Base-by-base conservation (phyloP, 1,140 invertebrate genomes). In the Neotoxoptera formosana region DNA sequence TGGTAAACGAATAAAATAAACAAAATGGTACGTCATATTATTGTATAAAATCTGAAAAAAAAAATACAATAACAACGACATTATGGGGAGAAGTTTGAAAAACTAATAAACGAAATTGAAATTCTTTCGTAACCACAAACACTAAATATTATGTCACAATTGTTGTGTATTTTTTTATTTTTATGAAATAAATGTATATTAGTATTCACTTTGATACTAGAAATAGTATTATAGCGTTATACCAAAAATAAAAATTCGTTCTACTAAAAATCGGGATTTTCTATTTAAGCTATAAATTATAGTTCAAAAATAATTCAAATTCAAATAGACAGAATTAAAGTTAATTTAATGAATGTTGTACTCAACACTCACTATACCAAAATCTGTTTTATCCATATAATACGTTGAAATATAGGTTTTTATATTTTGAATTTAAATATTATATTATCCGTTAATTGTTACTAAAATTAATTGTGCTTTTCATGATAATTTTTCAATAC, bases 41-140 rank as follows among this genome's bases (percentile, higher is more conserved):
- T 88, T 21, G 14, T 21, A 51, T 20, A 34, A n/a, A 20, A 88
- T 48, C 11, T 87, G 41, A 41, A 41, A 36, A 34, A 88, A 88
- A 87, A 88, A 88, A 34, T 51, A 88, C 14, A 88, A 88, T 51
- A 51, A 51, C 30, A 47, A 48, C n/a, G 21, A 51, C 47, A 14
- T 87, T n/a, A 30, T 34, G 36, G 8, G 30, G 1, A 51, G 51
- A 88, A 88, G 86, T 51, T 51, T 30, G 30, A 48, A 48, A 87
- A 87, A 87, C 45, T 87, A 87, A 87, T 87, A 87, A 87, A 87
- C 84, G 30, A 88, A 88, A 88, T 88, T 88, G 86, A 88, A 88
- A 88, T 88, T 88, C 86, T 88, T 88, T 34, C 30, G 47, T 34
- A 51, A 88, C 47, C 86, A 20, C 47, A 88, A 88, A 51, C 17